Evolutionary conservation across 1,140 invertebrate genomes (phyloP).

Genomic region (Neodiprion pinetum): DNA sequence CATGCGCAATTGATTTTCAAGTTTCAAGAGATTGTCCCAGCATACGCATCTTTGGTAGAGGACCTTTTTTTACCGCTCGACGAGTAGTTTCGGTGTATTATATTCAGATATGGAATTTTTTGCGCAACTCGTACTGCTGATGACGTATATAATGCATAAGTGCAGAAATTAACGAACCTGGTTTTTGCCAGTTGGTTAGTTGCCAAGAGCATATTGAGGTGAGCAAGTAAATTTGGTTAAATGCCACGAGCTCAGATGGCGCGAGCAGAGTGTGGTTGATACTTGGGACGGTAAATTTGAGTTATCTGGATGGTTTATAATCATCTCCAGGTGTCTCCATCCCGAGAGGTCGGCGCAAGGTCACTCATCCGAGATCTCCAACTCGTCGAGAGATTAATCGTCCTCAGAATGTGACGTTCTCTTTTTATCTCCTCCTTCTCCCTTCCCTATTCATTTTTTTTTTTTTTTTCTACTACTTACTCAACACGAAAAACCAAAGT

Average conservation of each 20-base stretch:
- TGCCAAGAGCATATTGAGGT: neutral
- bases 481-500: neutral
- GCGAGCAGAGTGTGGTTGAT: no score
- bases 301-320: neutral
- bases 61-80: no score
- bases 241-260: neutral
- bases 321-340: neutral
- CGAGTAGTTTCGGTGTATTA: no score
- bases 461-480: no score
- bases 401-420: neutral
- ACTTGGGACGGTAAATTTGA: no score
- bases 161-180: neutral
- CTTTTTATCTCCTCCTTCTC: neutral
- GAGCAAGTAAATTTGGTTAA: neutral
- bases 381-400: neutral
- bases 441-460: no score
- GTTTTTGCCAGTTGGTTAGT: neutral
- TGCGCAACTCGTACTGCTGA: no score
- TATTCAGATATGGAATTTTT: no score
- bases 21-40: no score
- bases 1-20: no score
- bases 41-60: no score
- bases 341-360: neutral
- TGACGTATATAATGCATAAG: no score
- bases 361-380: slow-evolving; percentile 3